phyloP scores from a whole-genome alignment of 2,888 invertebrate genomes.

The Odontomyia ornata region DNA sequence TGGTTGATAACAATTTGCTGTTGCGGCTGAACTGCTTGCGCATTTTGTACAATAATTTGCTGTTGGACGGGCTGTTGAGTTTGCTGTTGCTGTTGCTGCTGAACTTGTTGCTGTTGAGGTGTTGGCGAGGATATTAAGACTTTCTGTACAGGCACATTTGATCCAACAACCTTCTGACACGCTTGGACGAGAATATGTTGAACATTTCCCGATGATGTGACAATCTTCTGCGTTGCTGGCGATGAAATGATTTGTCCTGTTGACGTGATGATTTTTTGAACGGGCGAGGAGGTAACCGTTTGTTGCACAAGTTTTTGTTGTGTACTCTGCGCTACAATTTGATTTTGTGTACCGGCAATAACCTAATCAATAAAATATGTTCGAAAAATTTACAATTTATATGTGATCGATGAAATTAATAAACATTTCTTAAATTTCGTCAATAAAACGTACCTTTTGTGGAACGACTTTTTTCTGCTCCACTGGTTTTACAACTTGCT shows the following conservation, averaged over 20 bases:
- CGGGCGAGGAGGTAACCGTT: slow-evolving; percentile 20
- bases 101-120: slow-evolving; percentile 34
- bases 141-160: slow-evolving; percentile 63
- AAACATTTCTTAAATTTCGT: too few relatives aligned
- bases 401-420: not conserved
- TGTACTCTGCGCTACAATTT: slow-evolving; percentile 30
- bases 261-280: slow-evolving; percentile 49
- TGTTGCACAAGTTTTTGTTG: slow-evolving; percentile 34
- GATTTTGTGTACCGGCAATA: slow-evolving; percentile 15
- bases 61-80: slow-evolving; percentile 50
- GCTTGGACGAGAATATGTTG: slow-evolving; percentile 62
- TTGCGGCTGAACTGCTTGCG: slow-evolving; percentile 51
- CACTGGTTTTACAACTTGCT: slow-evolving; percentile 51
- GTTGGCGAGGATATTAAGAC: slow-evolving; percentile 60
- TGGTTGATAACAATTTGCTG: slow-evolving; percentile 56
- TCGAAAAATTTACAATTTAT: too few relatives aligned
- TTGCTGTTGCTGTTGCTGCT: slow-evolving; percentile 49
- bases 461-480: slow-evolving; percentile 51
- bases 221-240: slow-evolving; percentile 52
- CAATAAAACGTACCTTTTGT: slow-evolving; percentile 57
- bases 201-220: slow-evolving; percentile 54
- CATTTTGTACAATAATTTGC: slow-evolving; percentile 45
- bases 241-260: slow-evolving; percentile 48
- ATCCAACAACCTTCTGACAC: slow-evolving; percentile 60
- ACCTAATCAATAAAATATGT: not conserved